Base-by-base conservation (phyloP, 2,888 invertebrate genomes). In the Polyploca ridens region DNA sequence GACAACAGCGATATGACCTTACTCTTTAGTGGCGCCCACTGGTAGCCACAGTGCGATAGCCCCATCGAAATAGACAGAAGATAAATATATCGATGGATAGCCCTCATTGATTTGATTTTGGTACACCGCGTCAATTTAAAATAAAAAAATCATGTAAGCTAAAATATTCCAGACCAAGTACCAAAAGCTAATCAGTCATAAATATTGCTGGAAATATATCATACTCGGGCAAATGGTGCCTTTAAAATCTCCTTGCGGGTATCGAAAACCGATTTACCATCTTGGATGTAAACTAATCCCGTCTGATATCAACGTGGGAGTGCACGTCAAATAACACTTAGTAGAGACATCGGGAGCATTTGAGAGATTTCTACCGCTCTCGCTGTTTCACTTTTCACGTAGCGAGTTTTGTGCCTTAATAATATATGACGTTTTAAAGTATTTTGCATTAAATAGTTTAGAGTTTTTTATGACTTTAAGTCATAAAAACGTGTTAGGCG, bases 301-400 rank as follows among this genome's bases (percentile, higher is more conserved):
- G 70, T 65, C 65, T 63, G 69, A 67, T 67, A 59, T 38, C 59
- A 35, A 19, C 54, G 54, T 54, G 54, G 54, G 74, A 81, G 76
- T 76, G 76, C 73, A 76, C 73, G 74, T 74, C 76, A 78, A 79
- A 83, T 71, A 76, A 70, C 67, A 71, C 75, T 78, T 72, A 70
- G 62, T 41, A 8, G 38, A 35, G 27, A 16, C 33, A 62, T 35
- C 38, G 38, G 27, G 61, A 38, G 19, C 27, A 19, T 61, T 61
- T 14, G 44, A 61, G 33, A 59, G 35, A 44, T 44, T 35, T 61
- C 27, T 27, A 19, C 61, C 41, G 13, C 44, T 16, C 44, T 27
- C 11, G 44, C 38, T 41, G 61, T 54, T 19, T 54, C 10, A 54
- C 54, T 54, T 54, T 54, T 54, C 19, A 54, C 2, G 19, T 54